Evolutionary conservation across 2,888 invertebrate species (phyloP).

Genomic region (Nebria salina): DNA sequence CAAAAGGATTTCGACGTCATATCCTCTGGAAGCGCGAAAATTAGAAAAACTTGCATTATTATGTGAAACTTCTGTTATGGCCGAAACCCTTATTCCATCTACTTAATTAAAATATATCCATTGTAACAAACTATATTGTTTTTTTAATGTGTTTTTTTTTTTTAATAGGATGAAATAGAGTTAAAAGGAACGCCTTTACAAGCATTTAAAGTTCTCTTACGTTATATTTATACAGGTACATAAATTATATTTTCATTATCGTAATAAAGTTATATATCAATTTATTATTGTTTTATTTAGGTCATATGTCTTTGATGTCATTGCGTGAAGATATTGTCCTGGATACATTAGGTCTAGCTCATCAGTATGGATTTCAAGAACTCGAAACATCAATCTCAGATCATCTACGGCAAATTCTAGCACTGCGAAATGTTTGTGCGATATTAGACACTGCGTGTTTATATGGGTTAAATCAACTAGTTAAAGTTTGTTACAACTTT

Average conservation of each 20-base stretch:
- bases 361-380: conserved; percentile 95
- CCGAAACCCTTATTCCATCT: too few species aligned
- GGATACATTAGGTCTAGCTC: conserved; percentile 85
- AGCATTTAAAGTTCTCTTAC: conserved; percentile 88
- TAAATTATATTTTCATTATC: conserved; percentile 21
- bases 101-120: too few species aligned
- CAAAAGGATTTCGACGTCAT: too few species aligned
- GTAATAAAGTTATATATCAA: neutral
- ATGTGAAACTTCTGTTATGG: too few species aligned
- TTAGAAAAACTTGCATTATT: too few species aligned
- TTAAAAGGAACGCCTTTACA: conserved; percentile 83
- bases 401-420: conserved; percentile 88
- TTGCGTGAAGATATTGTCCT: conserved; percentile 75
- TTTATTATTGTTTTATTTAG: conserved; percentile 56
- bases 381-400: conserved; percentile 93
- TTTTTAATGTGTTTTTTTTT: conserved; percentile 52
- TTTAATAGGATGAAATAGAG: conserved; percentile 81
- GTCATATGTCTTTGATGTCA: conserved; percentile 74
- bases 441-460: conserved; percentile 91
- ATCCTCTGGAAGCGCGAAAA: too few species aligned
- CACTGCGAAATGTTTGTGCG: conserved; percentile 90
- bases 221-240: conserved; percentile 94
- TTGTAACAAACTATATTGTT: too few species aligned
- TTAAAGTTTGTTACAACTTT: conserved; percentile 86
- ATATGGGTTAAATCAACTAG: conserved; percentile 73